Base-by-base conservation (phyloP, 2,797 vertebrate genomes). In the Danio choprae region DNA sequence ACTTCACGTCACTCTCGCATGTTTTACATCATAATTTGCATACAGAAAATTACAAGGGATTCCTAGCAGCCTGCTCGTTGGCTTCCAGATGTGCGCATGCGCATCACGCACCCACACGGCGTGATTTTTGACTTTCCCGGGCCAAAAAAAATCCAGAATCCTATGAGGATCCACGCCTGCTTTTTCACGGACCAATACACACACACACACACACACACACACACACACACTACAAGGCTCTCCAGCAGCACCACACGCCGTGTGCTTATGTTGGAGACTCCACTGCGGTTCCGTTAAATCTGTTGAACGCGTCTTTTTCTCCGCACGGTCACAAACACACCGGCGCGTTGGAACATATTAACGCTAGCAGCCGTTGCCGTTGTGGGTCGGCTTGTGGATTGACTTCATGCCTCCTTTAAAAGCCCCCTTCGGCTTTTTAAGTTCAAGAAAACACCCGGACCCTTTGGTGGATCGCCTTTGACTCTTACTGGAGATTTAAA, bases 361-460 rank as follows among this genome's bases (percentile, higher is more conserved):
- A 29, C 36, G 4, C 41, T 62, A 41, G 55, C 29, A 62, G 77
- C 16, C 63, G 63, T 59, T 29, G 46, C 18, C 40, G 13, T 68
- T 59, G 20, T 40, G 41, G 29, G 60, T 43, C 40, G 53, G 55
- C 43, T 59, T 64, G 82, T 79, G 79, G 83, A 74, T 79, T 63
- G 81, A 85, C 59, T 86, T 60, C 22, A 64, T 74, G 72, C 77
- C 74, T 79, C 63, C 43, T 71, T 18, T 64, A 69, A 46, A 55
- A 68, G 44, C 77, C 64, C 40, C 38, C n/a, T 69, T 50, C 36
- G 18, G 84, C 44, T 20, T 20, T 80, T 80, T 63, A 83, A 84
- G 78, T 86, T 87, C 68, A 77, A 69, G 75, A 80, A 44, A 79
- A 80, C 72, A 72, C 51, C 63, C 69, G 81, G 77, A 79, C 51